Evolutionary conservation across 2,888 invertebrate genomes (phyloP).

Genomic region (Oegoconia quadripuncta): DNA sequence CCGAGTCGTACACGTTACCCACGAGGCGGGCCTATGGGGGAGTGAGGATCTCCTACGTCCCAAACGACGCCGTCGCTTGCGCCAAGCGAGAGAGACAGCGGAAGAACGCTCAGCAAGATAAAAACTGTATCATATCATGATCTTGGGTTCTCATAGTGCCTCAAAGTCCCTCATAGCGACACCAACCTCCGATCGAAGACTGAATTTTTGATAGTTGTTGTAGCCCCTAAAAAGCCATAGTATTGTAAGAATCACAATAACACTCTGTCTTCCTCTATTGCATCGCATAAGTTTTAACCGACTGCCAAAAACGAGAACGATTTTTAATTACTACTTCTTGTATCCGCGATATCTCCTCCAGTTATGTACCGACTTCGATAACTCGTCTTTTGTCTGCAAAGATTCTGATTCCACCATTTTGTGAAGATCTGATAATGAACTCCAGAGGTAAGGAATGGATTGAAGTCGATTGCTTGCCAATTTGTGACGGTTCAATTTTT

Average conservation of each 20-base stretch:
- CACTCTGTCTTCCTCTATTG: too few species aligned
- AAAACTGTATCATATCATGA: conserved; percentile 94
- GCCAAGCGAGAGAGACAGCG: conserved; percentile 83
- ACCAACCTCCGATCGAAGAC: conserved; percentile 74
- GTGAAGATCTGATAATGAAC: too few species aligned
- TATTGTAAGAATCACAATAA: conserved; percentile 32
- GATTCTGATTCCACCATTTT: too few species aligned
- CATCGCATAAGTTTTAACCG: too few species aligned
- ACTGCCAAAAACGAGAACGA: background rate
- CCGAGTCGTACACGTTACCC: conserved; percentile 91
- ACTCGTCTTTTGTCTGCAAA: too few species aligned
- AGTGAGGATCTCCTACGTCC: conserved; percentile 94
- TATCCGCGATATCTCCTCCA: too few species aligned
- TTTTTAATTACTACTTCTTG: too few species aligned
- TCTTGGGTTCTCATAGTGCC: conserved; percentile 57
- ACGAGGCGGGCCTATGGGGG: conserved; percentile 91
- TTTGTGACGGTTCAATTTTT: too few species aligned
- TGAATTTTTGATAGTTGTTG: conserved; percentile 65
- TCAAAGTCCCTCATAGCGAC: conserved; percentile 52
- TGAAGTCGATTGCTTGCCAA: too few species aligned
- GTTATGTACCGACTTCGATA: too few species aligned
- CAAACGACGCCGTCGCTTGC: conserved; percentile 93
- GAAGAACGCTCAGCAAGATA: conserved; percentile 83
- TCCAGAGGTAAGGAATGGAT: too few species aligned
- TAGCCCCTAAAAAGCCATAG: conserved; percentile 65